phyloP scores from a whole-genome alignment of 2,113 vertebrate species.

The Okapia johnstoni region DNA sequence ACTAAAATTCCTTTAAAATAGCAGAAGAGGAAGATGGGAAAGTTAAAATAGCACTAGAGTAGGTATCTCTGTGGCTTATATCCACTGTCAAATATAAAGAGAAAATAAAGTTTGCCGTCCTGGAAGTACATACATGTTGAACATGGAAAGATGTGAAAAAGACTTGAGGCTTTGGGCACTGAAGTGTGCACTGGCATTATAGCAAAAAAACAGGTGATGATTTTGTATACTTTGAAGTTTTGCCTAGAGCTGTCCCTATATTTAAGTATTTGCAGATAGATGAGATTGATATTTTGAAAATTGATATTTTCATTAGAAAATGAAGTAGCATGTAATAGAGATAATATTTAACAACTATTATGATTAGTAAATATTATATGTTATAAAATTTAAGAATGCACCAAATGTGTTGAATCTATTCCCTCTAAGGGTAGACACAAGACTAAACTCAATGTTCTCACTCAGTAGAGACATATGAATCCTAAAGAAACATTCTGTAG shows the following conservation, averaged over 20 bases:
- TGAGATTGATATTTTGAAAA: background rate
- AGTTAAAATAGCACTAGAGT: background rate
- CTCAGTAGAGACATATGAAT: background rate
- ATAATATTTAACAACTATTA: background rate
- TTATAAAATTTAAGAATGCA: slow-evolving; percentile 17
- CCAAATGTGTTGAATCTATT: background rate
- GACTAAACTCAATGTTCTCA: background rate
- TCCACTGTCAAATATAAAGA: background rate
- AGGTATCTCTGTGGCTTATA: background rate
- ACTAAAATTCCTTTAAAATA: background rate
- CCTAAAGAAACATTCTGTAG: slow-evolving; percentile 12
- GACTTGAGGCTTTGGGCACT: background rate
- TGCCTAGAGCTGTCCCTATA: background rate
- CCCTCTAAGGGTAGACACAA: background rate
- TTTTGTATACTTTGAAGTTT: background rate
- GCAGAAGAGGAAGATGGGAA: background rate
- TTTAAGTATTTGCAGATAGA: slow-evolving; percentile 21
- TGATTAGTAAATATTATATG: background rate
- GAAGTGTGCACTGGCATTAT: background rate
- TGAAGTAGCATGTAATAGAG: background rate
- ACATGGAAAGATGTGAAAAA: background rate
- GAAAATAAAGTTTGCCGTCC: background rate
- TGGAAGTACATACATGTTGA: background rate
- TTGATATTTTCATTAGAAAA: background rate
- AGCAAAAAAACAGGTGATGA: background rate